Conservation (phyloP, 1,140 invertebrate species). For the Cydia splendana region DNA sequence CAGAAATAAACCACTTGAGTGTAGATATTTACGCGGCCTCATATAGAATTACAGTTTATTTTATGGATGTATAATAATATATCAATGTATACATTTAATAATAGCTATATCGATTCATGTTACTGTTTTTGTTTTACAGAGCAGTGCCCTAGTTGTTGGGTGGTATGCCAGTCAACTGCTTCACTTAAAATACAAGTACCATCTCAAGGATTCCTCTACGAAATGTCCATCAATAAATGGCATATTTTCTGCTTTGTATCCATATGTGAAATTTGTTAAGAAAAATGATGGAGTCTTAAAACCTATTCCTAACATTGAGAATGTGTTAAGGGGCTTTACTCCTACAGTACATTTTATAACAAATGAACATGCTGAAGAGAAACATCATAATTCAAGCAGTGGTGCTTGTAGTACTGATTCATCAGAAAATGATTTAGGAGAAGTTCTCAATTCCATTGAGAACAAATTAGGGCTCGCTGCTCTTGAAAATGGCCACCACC, state of each 20-base stretch:
- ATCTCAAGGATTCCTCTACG: conserved; percentile 41
- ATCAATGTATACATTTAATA: too few species aligned
- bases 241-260: conserved; percentile 46
- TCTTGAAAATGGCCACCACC: conserved; percentile 73
- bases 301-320: conserved; percentile 45
- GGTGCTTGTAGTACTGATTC: conserved; percentile 41
- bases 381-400: conserved; percentile 39
- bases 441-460: conserved; percentile 76
- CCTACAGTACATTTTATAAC: conserved; percentile 62
- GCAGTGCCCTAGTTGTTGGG: conserved; percentile 73
- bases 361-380: conserved; percentile 55
- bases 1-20: too few species aligned
- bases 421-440: conserved; percentile 60
- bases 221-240: conserved; percentile 42
- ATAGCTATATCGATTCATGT: not conserved
- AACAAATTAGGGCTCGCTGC: conserved; percentile 74
- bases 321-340: conserved; percentile 44
- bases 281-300: conserved; percentile 42
- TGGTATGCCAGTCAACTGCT: conserved; percentile 77
- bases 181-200: conserved; percentile 63
- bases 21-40: too few species aligned
- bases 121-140: conserved; percentile 57
- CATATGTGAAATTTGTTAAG: conserved; percentile 47
- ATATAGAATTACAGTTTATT: too few species aligned
- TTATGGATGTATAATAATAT: too few species aligned